These are phyloP conservation scores for Drosophila borealis DNA, from an alignment of 2,888 invertebrate species.

Conservation along the genomic window DNA sequence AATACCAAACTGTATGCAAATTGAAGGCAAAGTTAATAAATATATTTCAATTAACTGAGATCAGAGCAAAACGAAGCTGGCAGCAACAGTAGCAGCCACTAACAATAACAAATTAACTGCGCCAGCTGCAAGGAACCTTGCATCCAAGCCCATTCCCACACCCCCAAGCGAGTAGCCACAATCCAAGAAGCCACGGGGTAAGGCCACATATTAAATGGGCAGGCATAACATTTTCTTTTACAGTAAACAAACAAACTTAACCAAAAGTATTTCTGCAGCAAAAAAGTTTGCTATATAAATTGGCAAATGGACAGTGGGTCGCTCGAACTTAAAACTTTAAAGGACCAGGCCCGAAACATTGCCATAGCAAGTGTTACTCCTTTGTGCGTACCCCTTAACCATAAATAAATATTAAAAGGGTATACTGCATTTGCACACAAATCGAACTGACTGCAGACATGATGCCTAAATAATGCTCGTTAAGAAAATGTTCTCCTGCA, in stretches of 20 bases:
- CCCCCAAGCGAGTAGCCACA: slow-evolving; percentile 8
- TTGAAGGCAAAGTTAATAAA: slow-evolving; percentile 69
- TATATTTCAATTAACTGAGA: slow-evolving; percentile 68
- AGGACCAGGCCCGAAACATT: slow-evolving; percentile 18
- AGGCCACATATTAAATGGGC: slow-evolving; percentile 67
- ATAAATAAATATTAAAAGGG: neutral
- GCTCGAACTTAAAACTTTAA: slow-evolving; percentile 57
- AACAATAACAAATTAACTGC: slow-evolving; percentile 77
- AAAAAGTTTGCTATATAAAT: slow-evolving; percentile 58
- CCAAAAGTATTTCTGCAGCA: slow-evolving; percentile 60
- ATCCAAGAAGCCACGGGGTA: slow-evolving; percentile 14
- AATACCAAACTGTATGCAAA: slow-evolving; percentile 57
- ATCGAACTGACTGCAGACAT: neutral
- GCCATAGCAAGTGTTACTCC: slow-evolving; percentile 40
- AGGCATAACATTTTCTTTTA: slow-evolving; percentile 67
- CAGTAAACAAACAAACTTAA: slow-evolving; percentile 52
- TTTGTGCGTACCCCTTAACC: neutral
- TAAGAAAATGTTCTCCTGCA: too few relatives aligned
- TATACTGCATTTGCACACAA: neutral
- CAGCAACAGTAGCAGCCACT: slow-evolving; percentile 35
- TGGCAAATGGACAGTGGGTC: slow-evolving; percentile 63
- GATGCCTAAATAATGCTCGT: too few relatives aligned
- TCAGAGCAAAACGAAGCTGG: slow-evolving; percentile 1
- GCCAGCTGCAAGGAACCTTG: slow-evolving; percentile 32
- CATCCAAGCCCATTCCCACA: slow-evolving; percentile 12